Percentiles rank a stretch among this genome's conserved stretches.
Conservation (phyloP, 1,140 invertebrate genomes). For the Drosophila pachea region DNA sequence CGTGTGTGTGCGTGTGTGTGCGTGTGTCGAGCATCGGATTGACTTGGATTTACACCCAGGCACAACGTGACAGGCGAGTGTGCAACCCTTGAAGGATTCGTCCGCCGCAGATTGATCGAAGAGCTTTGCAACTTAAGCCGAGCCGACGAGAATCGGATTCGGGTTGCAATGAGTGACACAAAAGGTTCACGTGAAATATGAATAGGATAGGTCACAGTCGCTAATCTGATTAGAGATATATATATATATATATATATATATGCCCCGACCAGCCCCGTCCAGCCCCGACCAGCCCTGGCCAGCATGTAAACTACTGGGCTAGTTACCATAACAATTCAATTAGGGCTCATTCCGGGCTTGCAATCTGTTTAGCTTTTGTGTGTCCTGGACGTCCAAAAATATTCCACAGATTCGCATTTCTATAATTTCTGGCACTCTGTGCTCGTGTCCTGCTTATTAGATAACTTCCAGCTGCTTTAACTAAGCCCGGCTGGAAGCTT, state of each 20-base stretch:
- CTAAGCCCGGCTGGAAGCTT: conserved; percentile 35
- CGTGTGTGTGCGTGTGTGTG: conserved; percentile 24
- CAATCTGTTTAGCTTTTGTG: background rate
- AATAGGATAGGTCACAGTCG: conserved; percentile 71
- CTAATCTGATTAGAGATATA: conserved; percentile 66
- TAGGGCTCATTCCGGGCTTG: background rate
- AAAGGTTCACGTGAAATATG: conserved; percentile 67
- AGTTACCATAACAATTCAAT: conserved; percentile 25
- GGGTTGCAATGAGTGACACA: conserved; percentile 60
- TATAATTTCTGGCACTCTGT: conserved; percentile 1
- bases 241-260: conserved; percentile 1
- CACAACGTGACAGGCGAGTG: conserved; percentile 45
- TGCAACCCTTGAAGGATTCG: conserved; percentile 37
- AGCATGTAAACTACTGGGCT: background rate
- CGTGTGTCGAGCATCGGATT: conserved; percentile 57
- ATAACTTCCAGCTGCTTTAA: conserved; percentile 25
- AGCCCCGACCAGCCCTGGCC: conserved; percentile 4
- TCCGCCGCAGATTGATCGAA: conserved; percentile 42
- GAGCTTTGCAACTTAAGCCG: conserved; percentile 39
- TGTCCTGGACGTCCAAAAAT: background rate
- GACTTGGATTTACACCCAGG: conserved; percentile 68
- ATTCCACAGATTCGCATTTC: background rate
- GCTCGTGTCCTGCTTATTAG: conserved; percentile 27
- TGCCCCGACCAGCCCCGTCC: background rate
- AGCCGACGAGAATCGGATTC: conserved; percentile 28